These are phyloP conservation scores for Zaprionus taronus DNA, from an alignment of 1,140 invertebrate genomes.

Conservation along the genomic window DNA sequence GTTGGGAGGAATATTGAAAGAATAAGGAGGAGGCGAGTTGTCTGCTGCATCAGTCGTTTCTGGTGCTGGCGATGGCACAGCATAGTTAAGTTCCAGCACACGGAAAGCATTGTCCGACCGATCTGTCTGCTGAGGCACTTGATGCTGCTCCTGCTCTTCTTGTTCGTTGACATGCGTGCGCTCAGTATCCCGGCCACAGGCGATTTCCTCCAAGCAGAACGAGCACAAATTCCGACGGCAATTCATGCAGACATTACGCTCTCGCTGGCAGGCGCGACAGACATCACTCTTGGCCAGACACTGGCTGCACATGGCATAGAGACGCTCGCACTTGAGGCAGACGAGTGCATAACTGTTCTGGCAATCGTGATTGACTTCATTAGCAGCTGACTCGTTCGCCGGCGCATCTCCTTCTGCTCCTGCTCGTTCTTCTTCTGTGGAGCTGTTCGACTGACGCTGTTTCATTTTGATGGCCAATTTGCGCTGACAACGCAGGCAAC, in stretches of 20 bases:
- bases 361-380: slow-evolving; percentile 45
- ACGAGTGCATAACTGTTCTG: slow-evolving; percentile 69
- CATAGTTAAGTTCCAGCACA: slow-evolving; percentile 69
- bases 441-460: slow-evolving; percentile 28
- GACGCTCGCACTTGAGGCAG: slow-evolving; percentile 74
- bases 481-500: slow-evolving; percentile 72
- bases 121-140: not conserved
- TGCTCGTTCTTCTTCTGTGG: slow-evolving; percentile 7
- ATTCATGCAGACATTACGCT: slow-evolving; percentile 77
- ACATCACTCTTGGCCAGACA: slow-evolving; percentile 72
- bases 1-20: slow-evolving; percentile 70
- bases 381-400: not conserved
- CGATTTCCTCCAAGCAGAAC: slow-evolving; percentile 76
- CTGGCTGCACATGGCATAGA: slow-evolving; percentile 69
- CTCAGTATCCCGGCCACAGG: slow-evolving; percentile 66
- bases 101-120: slow-evolving; percentile 55
- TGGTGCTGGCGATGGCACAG: slow-evolving; percentile 28
- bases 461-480: slow-evolving; percentile 71
- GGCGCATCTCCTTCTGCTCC: not conserved
- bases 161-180: slow-evolving; percentile 66
- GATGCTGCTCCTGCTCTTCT: slow-evolving; percentile 53
- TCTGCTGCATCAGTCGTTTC: slow-evolving; percentile 35
- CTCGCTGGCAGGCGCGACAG: slow-evolving; percentile 70
- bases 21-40: slow-evolving; percentile 61
- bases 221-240: slow-evolving; percentile 74